phyloP scores from a whole-genome alignment of 2,113 vertebrate species.

The Sylvilagus bachmani region DNA sequence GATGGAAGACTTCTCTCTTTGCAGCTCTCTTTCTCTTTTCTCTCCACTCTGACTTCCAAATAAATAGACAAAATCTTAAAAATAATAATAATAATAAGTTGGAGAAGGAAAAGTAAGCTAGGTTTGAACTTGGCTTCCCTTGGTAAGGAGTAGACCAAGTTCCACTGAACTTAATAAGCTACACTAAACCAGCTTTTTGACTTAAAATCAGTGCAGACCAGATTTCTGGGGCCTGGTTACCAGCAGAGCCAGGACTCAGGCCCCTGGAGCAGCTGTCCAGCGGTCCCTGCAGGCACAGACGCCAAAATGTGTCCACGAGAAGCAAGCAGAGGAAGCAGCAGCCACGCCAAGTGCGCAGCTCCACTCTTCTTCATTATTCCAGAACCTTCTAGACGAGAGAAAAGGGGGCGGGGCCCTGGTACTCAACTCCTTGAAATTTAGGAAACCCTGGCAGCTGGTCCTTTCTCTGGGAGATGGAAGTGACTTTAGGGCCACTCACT shows the following conservation, averaged over 20 bases:
- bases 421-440: not conserved
- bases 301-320: not conserved
- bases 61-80: too few species aligned
- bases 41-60: too few species aligned
- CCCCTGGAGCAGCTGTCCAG: fast-evolving
- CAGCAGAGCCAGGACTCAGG: not conserved
- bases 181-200: not conserved
- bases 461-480: not conserved
- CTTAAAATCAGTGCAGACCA: not conserved
- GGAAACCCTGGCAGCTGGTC: not conserved
- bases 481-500: not conserved
- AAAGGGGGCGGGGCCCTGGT: not conserved
- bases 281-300: not conserved
- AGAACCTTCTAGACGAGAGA: not conserved
- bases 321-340: not conserved
- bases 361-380: not conserved
- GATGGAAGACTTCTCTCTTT: too few species aligned
- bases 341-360: not conserved
- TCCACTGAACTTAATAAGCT: not conserved
- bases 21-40: too few species aligned
- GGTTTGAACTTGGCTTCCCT: not conserved
- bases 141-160: not conserved
- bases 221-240: not conserved
- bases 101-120: not conserved
- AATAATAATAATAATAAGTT: not conserved